Base-by-base conservation (phyloP, 30 jellyfish, hydroid and myxozoan species). In the Cassiopea xamachana region DNA sequence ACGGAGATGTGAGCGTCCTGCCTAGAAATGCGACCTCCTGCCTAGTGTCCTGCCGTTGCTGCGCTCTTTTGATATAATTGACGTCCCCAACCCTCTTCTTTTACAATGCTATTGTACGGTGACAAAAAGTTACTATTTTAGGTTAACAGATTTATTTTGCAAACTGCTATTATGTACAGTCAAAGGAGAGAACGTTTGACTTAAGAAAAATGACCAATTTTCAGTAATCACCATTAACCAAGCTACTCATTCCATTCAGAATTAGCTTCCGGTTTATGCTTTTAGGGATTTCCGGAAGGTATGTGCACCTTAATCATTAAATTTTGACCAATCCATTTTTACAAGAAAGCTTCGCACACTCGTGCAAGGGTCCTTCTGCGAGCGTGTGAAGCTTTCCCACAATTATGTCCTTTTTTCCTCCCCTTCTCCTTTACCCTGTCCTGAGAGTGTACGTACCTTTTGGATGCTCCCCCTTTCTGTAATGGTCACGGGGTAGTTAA, bases 151-250 rank as follows among this genome's bases (percentile, higher is more conserved):
- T 67, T 67, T 19, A 67, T 67, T 27, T 27, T 67, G 76, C 76
- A 67, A 67, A 19, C 76, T 19, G 15, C 76, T 67, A 19, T 19
- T 67, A 27, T 67, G 76, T 67, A 67, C 76, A 67, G 8, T 67
- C 39, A 2, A 67, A 67, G 76, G 76, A 67, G 43, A 67, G 3
- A 67, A 18, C 69, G 83, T 75, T 75, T 75, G 61, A 75, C 83
- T 9, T 75, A 45, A 75, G 14, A 75, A 75, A 75, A 75, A 75
- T 75, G 43, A 43, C 15, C 83, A 4, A 12, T 18, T 4, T 13
- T 55, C 64, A 10, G 64, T 55, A 55, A 55, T 55, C 64, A 55
- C 64, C 64, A 55, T 55, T 27, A 55, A 55, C 64, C 64, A 6
- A 3, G 64, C 64, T 55, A 55, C 64, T 55, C 64, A 55, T 55